Evolutionary conservation across 2,888 invertebrate species (phyloP), one percentile per base, ranked within the genome.

Genomic region (Sicus ferrugineus): DNA sequence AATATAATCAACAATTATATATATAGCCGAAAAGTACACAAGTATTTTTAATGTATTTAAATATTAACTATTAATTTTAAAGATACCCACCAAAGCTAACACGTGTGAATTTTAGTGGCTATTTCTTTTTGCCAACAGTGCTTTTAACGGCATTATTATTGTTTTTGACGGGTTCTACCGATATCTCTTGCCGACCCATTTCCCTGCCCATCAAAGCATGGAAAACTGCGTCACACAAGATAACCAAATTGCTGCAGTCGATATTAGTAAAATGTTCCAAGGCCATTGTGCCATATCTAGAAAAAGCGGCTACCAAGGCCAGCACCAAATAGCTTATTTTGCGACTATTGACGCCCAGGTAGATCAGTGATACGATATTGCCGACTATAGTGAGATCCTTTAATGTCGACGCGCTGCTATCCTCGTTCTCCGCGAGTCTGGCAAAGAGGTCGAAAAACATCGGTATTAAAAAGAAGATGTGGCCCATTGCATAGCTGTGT

Each of bases 311-410:
- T 23, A 73, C 69, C 19, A 77, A 3, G 16, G 77, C 73, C 77
- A 81, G 77, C 0, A 73, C 71, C 5, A 74, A 64, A 28, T 78
- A 81, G 5, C 73, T 42, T 0, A 11, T 54, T 9, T 78, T 79
- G 0, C 26, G 50, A 62, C 80, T 77, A 28, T 74, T 75, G 0
- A 70, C 66, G 0, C 78, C 74, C 4, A 81, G 70, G 31, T 76
- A 81, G 0, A 76, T 62, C 21, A 81, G 62, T 0, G 81, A 82
- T 0, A 80, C 67, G 19, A 81, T 76, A 31, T 82, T 81, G 7
- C 76, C 80, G 66, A 81, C 58, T n/a, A 74, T 54, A 3, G 75
- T 76, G 0, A 81, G 77, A 74, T 81, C 77, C 42, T 75, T 75
- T 0, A 73, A 11, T 1, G 78, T 75, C 0, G 74, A 73, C 23